Evolutionary conservation across 2,888 invertebrate genomes (phyloP), one percentile per base, ranked within the genome.

Genomic region (Busseola fusca): DNA sequence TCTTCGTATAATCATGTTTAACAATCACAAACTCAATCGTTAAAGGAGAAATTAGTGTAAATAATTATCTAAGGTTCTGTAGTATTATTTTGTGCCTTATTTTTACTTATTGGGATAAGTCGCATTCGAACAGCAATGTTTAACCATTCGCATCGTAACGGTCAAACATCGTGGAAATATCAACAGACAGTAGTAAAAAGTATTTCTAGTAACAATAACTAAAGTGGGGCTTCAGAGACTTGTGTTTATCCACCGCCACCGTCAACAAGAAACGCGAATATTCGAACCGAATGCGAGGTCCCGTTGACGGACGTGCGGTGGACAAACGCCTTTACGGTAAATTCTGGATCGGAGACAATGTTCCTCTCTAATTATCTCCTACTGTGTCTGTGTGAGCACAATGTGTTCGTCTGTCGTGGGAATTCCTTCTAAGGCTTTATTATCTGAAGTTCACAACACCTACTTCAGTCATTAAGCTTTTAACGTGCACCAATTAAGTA

Each of bases 1-100:
- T 50, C 48, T 70, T 70, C n/a, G n/a, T 59, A 45, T 27, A 16
- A 48, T 63, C 34, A 14, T 30, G 18, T 9, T 66, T 65, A 9
- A 3, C 7, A 42, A 60, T 9, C 56, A 50, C 10, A 45, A 27
- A 45, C 16, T 27, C 16, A 34, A 12, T 34, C 18, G 34, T 25
- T 34, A 34, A 34, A 34, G 45, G 40, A n/a, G 21, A 7, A 65
- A 67, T 64, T 0, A 50, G 14, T 27, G 3, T n/a, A 12, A 37
- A 58, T 60, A 37, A 50, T 60, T 3, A 37, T 54, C 10, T 25
- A 54, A 25, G 40, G 65, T 65, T 72, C 66, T n/a, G n/a, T n/a
- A n/a, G n/a, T n/a, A n/a, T 66, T 40, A 25, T 45, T 18, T 27
- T 25, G 62, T 73, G 73, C 64, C 56, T 74, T 74, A 48, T 57